A percentile compares a stretch with the other conserved stretches of the same genome.
phyloP scores from a whole-genome alignment of 1,140 invertebrate species.

The Neoseiulus cucumeris region DNA sequence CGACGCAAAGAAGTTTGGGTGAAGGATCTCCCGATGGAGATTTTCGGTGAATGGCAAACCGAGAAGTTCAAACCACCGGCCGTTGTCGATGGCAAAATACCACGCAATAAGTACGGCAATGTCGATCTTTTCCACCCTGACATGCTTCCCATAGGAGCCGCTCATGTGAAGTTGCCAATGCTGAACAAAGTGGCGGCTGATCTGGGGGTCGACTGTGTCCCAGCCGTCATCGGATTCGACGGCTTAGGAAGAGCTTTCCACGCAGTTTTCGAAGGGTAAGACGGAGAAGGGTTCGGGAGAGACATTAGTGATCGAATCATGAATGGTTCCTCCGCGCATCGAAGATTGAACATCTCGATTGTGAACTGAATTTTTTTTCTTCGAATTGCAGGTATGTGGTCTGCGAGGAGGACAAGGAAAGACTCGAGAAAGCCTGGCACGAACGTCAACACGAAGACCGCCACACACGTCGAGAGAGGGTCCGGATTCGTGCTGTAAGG shows the following conservation, averaged over 20 bases:
- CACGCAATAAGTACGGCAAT: conserved; percentile 91
- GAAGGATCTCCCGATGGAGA: conserved; percentile 52
- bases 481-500: conserved; percentile 19
- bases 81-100: conserved; percentile 74
- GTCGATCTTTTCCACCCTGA: conserved; percentile 81
- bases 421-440: conserved; percentile 64
- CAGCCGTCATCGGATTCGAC: conserved; percentile 86
- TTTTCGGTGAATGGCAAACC: conserved; percentile 92
- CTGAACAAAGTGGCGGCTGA: conserved; percentile 68
- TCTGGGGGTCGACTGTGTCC: conserved; percentile 76
- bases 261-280: conserved; percentile 38
- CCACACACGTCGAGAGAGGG: conserved; percentile 21
- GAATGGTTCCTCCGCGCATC: too few species aligned
- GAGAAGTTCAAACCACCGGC: conserved; percentile 56
- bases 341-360: too few species aligned
- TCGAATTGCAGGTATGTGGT: conserved; percentile 71
- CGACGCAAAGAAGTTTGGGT: conserved; percentile 47
- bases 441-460: conserved; percentile 28
- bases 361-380: too few species aligned
- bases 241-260: conserved; percentile 59
- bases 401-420: conserved; percentile 66
- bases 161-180: conserved; percentile 57
- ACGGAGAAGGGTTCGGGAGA: background rate
- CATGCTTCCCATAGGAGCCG: conserved; percentile 85
- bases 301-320: too few species aligned